A percentile compares a stretch with the other conserved stretches of the same genome.
These are phyloP conservation scores for Acanthosepion lycidas DNA, from an alignment of 2,888 invertebrate species.

Conservation along the genomic window DNA sequence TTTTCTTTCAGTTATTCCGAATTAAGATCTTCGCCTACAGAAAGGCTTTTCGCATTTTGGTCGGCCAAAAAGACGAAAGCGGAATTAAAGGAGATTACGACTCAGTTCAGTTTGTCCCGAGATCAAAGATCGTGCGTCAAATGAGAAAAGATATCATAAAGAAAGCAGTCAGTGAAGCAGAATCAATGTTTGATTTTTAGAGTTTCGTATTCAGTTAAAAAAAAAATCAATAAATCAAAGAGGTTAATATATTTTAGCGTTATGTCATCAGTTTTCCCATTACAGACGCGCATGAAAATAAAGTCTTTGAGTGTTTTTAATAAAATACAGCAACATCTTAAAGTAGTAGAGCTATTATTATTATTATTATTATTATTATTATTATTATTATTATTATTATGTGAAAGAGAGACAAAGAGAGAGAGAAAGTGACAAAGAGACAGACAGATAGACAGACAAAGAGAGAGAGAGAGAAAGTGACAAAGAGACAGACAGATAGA, in stretches of 20 bases:
- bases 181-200: background rate
- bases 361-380: background rate
- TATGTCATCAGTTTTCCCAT: too few relatives aligned
- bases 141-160: background rate
- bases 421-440: too few relatives aligned
- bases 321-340: background rate
- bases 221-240: too few relatives aligned
- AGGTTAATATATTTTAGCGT: too few relatives aligned
- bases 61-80: background rate
- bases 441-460: too few relatives aligned
- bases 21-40: background rate
- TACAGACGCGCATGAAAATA: too few relatives aligned
- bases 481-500: too few relatives aligned
- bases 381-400: too few relatives aligned
- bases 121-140: background rate
- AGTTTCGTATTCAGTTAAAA: too few relatives aligned
- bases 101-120: background rate
- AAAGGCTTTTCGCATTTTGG: background rate
- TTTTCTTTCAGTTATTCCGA: background rate
- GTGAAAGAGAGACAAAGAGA: too few relatives aligned
- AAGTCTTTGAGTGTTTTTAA: too few relatives aligned
- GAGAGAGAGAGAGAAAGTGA: too few relatives aligned
- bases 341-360: background rate
- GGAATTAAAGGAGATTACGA: background rate
- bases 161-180: background rate